Percentiles rank a stretch among this genome's conserved stretches.
These are phyloP conservation scores for Nematopogon swammerdamellus DNA, from an alignment of 2,888 invertebrate genomes.

Conservation along the genomic window DNA sequence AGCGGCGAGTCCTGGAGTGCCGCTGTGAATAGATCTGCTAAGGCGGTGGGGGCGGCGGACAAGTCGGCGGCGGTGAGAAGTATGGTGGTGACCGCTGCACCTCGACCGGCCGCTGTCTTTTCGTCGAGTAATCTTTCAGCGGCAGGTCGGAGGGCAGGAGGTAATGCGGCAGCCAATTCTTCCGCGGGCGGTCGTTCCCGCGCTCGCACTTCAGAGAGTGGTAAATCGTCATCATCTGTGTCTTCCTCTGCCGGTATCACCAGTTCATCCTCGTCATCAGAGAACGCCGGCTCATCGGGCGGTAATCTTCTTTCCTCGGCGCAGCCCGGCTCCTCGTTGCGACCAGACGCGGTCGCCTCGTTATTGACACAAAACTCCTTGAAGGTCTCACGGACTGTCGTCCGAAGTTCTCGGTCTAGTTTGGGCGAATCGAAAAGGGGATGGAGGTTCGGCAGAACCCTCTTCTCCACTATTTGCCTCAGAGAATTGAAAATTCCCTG, in stretches of 20 bases:
- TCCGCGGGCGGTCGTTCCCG: slow-evolving; percentile 62
- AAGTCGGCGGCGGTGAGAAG: slow-evolving; percentile 32
- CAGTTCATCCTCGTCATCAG: slow-evolving; percentile 78
- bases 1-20: slow-evolving; percentile 50
- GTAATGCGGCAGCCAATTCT: slow-evolving; percentile 44
- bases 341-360: slow-evolving; percentile 43
- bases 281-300: slow-evolving; percentile 73
- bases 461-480: slow-evolving; percentile 84
- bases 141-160: slow-evolving; percentile 35
- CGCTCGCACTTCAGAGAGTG: slow-evolving; percentile 71
- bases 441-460: slow-evolving; percentile 82
- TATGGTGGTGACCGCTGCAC: slow-evolving; percentile 32
- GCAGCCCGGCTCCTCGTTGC: slow-evolving; percentile 35
- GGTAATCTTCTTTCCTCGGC: slow-evolving; percentile 38
- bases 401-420: slow-evolving; percentile 77
- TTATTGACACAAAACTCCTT: slow-evolving; percentile 78
- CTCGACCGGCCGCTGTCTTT: slow-evolving; percentile 17
- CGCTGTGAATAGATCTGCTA: slow-evolving; percentile 44
- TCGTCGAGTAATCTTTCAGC: slow-evolving; percentile 48
- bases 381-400: slow-evolving; percentile 86
- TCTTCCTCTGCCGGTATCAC: slow-evolving; percentile 52
- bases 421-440: slow-evolving; percentile 87
- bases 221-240: slow-evolving; percentile 73
- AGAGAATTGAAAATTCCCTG: slow-evolving; percentile 80
- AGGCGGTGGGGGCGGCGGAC: slow-evolving; percentile 38